Base-by-base conservation (phyloP, 2,113 vertebrate genomes). In the Aptenodytes patagonicus region DNA sequence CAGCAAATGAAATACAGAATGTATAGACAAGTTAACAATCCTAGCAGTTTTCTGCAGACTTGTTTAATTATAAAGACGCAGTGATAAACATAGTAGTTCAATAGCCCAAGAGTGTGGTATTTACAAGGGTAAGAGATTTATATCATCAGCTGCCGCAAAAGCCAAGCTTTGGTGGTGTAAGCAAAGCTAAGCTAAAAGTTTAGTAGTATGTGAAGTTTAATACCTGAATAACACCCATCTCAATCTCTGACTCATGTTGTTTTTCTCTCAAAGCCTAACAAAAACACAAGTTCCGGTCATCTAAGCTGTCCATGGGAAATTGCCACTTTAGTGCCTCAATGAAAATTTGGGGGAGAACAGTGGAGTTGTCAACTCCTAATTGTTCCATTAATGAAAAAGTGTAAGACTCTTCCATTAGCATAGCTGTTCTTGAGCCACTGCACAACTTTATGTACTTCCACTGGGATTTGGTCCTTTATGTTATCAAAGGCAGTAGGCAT, bases 401-500 rank as follows among this genome's bases (percentile, higher is more conserved):
- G 10, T 69, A 55, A 92, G 73, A 75, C 77, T 85, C 87, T 81
- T 87, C 83, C 83, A 95, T 94, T 81, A 94, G 11, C 55, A 87
- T 71, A 89, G 51, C 19, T 92, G 36, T 66, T 96, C 92, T 90
- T 95, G 87, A 97, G 77, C 87, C 84, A 86, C 71, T 57, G 86
- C 84, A 96, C 57, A 97, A 95, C 89, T 95, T 92, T 93, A 83
- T 17, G 22, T 71, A 51, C 82, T 94, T 92, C 88, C 58, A 72
- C 46, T 93, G 93, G 93, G 96, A 94, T 82, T 94, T 75, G 64
- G 72, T 88, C 49, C 90, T 96, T 96, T 95, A 91, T 91, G 85
- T 97, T 96, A 97, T 97, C 96, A 96, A 97, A 97, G 97, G 89
- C 95, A 97, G 94, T 95, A 95, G 86, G 87, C 95, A 94, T 97